Conservation (phyloP, 2,113 vertebrate species). For the Laticauda colubrina region DNA sequence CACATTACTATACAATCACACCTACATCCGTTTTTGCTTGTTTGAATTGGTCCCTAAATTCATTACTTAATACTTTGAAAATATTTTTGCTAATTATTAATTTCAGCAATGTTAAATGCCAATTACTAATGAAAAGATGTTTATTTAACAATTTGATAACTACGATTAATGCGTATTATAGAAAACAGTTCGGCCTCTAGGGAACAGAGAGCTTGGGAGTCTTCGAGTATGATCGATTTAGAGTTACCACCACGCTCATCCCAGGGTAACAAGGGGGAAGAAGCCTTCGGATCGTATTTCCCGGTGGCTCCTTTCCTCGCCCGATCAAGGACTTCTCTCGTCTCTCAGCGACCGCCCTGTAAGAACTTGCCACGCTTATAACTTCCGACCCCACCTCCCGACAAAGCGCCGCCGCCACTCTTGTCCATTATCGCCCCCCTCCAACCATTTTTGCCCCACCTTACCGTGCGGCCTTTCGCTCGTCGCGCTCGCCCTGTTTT, state of each 20-base stretch:
- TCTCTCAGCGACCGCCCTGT: background rate
- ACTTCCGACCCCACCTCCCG: background rate
- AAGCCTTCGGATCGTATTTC: background rate
- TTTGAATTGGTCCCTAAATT: background rate
- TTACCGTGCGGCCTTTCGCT: background rate
- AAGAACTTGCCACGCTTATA: background rate
- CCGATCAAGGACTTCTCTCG: background rate
- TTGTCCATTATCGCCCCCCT: background rate
- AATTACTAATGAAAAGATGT: background rate
- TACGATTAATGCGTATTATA: background rate
- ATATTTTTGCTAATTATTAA: background rate
- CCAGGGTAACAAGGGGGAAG: background rate
- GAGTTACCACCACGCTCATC: background rate
- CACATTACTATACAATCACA: background rate
- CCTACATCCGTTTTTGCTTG: background rate
- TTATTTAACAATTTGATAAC: background rate
- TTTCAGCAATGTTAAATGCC: background rate
- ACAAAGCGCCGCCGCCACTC: too few species aligned
- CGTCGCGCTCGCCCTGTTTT: background rate
- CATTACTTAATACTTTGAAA: background rate
- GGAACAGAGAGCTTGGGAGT: background rate
- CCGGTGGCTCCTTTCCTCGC: background rate
- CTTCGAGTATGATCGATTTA: background rate
- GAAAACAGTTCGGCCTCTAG: background rate
- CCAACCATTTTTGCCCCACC: background rate